Base-by-base conservation (phyloP, 2,888 invertebrate genomes). In the Phyto melanocephala region DNA sequence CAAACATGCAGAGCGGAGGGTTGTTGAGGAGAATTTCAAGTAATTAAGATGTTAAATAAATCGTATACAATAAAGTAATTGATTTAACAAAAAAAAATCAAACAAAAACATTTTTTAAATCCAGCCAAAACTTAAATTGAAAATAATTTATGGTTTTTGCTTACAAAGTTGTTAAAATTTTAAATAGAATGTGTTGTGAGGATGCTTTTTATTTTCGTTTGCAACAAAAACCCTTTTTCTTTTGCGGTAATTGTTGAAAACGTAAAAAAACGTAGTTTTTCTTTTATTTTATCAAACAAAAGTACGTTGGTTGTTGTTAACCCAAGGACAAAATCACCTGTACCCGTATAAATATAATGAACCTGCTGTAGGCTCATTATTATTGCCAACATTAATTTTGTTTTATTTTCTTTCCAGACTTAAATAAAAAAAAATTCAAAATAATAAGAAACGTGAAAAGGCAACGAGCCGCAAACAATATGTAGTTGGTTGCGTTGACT, bases 301-400 rank as follows among this genome's bases (percentile, higher is more conserved):
- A 63, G 62, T 54, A 74, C 33, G 13, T 6, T 40, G 58, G 2
- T n/a, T 33, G 58, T 1, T 40, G 56, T 60, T 80, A 72, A 81
- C 81, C 85, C 87, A 87, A 87, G 87, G 87, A 87, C 87, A 87
- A 86, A 88, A 88, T 88, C 90, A 90, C 90, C 90, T 90, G 90
- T 89, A 90, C 90, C 90, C 89, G 90, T 89, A 90, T 90, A 90
- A 89, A 87, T 81, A 86, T 87, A 87, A 87, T 88, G 88, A 88
- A 89, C 89, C 89, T 88, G 89, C 89, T 86, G 84, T 84, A 81
- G 86, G 86, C 86, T 83, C 84, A 86, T 86, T 87, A 87, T 87
- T 87, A 87, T 88, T 86, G 86, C 86, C 86, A 85, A 87, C 87
- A 88, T 88, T 87, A 88, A 88, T 78, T 82, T 82, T 82, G 52